Evolutionary conservation across 2,888 invertebrate genomes (phyloP).

Genomic region (Dugesia japonica): DNA sequence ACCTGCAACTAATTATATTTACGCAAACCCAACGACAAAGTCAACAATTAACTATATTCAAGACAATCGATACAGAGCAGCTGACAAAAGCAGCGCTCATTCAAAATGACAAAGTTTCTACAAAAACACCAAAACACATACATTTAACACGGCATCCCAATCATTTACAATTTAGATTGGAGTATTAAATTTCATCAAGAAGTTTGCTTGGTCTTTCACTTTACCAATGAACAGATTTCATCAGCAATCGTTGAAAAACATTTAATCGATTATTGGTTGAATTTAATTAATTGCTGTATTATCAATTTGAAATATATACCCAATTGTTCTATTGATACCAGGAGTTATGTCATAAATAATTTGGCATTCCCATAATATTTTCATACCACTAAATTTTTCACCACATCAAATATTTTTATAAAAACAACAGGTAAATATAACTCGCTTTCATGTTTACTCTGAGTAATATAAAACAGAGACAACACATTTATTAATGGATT

Average conservation of each 20-base stretch:
- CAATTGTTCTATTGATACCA: no score
- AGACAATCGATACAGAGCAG: slow-evolving; percentile 20
- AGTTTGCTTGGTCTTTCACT: slow-evolving; percentile 15
- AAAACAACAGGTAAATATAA: no score
- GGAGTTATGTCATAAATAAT: no score
- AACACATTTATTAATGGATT: no score
- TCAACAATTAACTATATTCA: slow-evolving; percentile 15
- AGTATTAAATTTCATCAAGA: slow-evolving; percentile 20
- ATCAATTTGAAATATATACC: background rate
- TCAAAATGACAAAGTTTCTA: slow-evolving; percentile 11
- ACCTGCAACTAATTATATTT: slow-evolving; percentile 20
- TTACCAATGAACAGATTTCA: background rate
- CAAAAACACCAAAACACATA: slow-evolving; percentile 17
- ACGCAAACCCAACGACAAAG: slow-evolving; percentile 20
- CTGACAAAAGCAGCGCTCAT: slow-evolving; percentile 14
- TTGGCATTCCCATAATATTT: no score
- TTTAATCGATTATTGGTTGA: background rate
- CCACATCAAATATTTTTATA: no score
- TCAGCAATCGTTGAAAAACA: background rate
- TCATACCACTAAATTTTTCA: no score
- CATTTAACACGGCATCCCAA: slow-evolving; percentile 17
- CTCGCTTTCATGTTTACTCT: no score
- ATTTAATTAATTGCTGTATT: background rate
- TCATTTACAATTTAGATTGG: slow-evolving; percentile 20
- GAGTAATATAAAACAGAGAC: no score